Evolutionary conservation across 2,113 vertebrate species (phyloP).

Genomic region (Tor tambroides): DNA sequence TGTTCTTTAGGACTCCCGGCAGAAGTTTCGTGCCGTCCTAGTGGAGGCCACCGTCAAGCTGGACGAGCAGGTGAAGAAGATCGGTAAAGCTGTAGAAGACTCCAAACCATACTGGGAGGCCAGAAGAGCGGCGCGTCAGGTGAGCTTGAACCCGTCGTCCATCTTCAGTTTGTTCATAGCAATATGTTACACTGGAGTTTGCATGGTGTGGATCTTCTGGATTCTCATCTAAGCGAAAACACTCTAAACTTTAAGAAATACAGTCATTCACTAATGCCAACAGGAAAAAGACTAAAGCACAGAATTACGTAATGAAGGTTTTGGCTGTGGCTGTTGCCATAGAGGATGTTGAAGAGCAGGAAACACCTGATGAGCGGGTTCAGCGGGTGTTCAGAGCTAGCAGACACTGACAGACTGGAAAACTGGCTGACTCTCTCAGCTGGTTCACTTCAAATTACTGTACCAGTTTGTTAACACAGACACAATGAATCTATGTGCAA

Average conservation of each 20-base stretch:
- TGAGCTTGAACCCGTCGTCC: slow-evolving; percentile 59
- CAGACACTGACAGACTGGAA: neutral
- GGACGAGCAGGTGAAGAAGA: slow-evolving; percentile 92
- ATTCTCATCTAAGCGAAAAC: no score
- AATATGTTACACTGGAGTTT: neutral
- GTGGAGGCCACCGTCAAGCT: slow-evolving; percentile 91
- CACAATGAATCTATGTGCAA: neutral
- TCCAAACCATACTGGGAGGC: slow-evolving; percentile 99
- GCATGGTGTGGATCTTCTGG: neutral
- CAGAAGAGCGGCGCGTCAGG: slow-evolving; percentile 90
- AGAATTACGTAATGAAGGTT: neutral
- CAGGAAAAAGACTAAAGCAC: neutral
- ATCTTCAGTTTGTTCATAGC: neutral
- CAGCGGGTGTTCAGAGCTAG: neutral
- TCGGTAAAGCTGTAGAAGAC: slow-evolving; percentile 96
- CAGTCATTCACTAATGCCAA: neutral
- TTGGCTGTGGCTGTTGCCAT: no score
- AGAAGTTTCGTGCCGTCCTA: slow-evolving; percentile 91
- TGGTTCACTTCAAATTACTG: neutral
- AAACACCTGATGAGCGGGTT: slow-evolving; percentile 15
- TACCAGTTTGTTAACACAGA: no score
- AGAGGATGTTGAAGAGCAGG: neutral
- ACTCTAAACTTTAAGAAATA: neutral
- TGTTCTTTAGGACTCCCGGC: slow-evolving; percentile 85
- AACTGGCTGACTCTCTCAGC: neutral